phyloP scores from a whole-genome alignment of 2,113 vertebrate species.

The Albula glossodonta region DNA sequence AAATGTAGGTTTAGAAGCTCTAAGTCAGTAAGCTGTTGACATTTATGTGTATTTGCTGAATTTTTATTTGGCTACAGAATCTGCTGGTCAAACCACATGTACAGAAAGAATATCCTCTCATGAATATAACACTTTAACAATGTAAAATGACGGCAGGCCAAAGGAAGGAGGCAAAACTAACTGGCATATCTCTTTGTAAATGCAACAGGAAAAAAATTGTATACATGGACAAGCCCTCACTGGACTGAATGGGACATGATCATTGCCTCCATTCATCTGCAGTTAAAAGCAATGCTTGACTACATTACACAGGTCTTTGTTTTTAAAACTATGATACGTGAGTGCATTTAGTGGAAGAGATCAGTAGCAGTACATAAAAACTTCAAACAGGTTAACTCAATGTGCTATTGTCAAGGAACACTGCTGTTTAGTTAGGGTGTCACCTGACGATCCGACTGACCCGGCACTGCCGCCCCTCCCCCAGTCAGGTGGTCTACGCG shows the following conservation, averaged over 20 bases:
- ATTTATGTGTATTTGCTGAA: too few species aligned
- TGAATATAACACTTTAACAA: too few species aligned
- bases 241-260: neutral
- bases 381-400: neutral
- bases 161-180: too few species aligned
- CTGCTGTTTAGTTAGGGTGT: neutral
- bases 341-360: neutral
- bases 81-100: too few species aligned
- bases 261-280: neutral
- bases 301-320: too few species aligned
- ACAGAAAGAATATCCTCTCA: too few species aligned
- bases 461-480: constrained; percentile 28
- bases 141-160: too few species aligned
- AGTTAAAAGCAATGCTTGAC: neutral
- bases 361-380: neutral
- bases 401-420: neutral
- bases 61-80: too few species aligned
- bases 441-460: neutral
- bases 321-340: neutral
- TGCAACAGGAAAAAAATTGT: neutral
- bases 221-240: neutral
- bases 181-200: too few species aligned
- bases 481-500: constrained; percentile 81
- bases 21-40: too few species aligned
- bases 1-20: too few species aligned